Percentiles rank a stretch among this genome's conserved stretches.
Conservation (phyloP, 2,113 vertebrate species). For the Collichthys lucidus region DNA sequence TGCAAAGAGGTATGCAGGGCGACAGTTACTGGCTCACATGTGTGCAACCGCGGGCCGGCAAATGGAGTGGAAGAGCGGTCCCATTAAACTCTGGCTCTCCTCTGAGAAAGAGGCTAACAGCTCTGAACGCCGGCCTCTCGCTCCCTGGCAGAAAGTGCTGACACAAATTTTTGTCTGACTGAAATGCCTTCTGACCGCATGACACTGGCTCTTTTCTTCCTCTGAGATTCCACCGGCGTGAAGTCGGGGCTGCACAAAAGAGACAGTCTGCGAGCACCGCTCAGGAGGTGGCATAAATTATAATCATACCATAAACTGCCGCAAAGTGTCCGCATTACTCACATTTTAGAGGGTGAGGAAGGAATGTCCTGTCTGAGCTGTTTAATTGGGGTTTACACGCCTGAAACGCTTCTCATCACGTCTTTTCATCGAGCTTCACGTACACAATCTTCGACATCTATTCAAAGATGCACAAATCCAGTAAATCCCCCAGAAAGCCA, state of each 20-base stretch:
- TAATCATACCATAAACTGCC: constrained; percentile 58
- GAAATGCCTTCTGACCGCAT: constrained; percentile 75
- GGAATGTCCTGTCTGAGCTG: constrained; percentile 56
- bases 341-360: constrained; percentile 41
- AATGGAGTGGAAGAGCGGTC: constrained; percentile 79
- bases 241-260: constrained; percentile 66
- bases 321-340: constrained; percentile 61
- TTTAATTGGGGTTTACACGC: constrained; percentile 51
- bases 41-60: constrained; percentile 62
- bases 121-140: constrained; percentile 63
- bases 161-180: constrained; percentile 70
- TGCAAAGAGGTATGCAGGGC: constrained; percentile 56
- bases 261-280: constrained; percentile 55
- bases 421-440: neutral
- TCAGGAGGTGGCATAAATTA: constrained; percentile 70
- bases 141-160: constrained; percentile 71
- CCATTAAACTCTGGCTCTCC: constrained; percentile 73
- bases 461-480: constrained; percentile 20
- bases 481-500: constrained; percentile 8
- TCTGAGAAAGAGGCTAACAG: constrained; percentile 69
- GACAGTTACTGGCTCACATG: constrained; percentile 63
- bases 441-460: neutral
- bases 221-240: constrained; percentile 52
- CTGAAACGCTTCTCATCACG: neutral
- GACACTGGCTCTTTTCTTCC: constrained; percentile 80